Evolutionary conservation across 2,888 invertebrate genomes (phyloP).

Genomic region (Anagyrus pseudococci): DNA sequence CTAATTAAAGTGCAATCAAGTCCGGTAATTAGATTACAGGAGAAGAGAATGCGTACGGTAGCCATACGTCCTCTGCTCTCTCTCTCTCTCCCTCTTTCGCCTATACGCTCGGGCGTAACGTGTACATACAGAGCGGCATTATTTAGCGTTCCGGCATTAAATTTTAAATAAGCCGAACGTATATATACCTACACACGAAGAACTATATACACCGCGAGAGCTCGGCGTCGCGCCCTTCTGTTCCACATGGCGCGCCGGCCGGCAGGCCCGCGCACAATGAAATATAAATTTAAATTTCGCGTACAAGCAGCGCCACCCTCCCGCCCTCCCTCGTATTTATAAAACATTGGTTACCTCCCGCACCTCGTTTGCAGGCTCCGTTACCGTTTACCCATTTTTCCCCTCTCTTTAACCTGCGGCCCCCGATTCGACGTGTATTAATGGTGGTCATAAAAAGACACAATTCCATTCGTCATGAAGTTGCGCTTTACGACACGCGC

Average conservation of each 20-base stretch:
- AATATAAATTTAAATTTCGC: slow-evolving; percentile 3
- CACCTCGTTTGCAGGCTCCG: background rate
- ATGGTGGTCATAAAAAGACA: slow-evolving; percentile 26
- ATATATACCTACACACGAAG: background rate
- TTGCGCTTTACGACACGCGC: slow-evolving; percentile 21
- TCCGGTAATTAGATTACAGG: too few relatives aligned
- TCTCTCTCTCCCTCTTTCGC: too few relatives aligned
- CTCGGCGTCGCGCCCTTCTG: background rate
- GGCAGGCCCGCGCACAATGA: background rate
- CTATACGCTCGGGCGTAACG: too few relatives aligned
- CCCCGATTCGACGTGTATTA: slow-evolving; percentile 21
- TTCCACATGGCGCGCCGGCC: background rate
- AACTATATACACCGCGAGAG: too few relatives aligned
- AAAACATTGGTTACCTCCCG: slow-evolving; percentile 1
- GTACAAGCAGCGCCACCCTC: background rate
- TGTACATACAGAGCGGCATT: too few relatives aligned
- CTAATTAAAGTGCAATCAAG: too few relatives aligned
- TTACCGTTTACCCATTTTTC: too few relatives aligned
- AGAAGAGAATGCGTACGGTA: too few relatives aligned
- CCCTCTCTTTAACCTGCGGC: too few relatives aligned
- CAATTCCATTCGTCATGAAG: slow-evolving; percentile 35
- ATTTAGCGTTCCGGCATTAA: background rate
- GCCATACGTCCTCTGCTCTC: too few relatives aligned
- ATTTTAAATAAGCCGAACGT: background rate
- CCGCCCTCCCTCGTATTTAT: slow-evolving; percentile 9